Evolutionary conservation across 2,797 vertebrate species (phyloP).

Genomic region (Notoglanidium macrostoma): DNA sequence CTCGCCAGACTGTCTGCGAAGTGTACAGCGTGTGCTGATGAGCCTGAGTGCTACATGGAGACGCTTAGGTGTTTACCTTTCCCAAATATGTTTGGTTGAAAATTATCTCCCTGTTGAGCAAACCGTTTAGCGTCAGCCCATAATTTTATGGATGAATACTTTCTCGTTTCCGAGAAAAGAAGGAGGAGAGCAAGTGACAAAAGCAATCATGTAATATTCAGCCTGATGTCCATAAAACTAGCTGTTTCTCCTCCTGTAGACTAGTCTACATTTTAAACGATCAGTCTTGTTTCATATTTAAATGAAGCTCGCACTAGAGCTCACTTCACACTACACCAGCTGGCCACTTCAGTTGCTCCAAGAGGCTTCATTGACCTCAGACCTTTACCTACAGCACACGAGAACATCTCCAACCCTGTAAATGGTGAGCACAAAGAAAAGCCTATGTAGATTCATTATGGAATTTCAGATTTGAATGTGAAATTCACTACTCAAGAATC

Average conservation of each 20-base stretch:
- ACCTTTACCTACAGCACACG: slow-evolving; percentile 24
- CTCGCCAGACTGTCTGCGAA: slow-evolving; percentile 25
- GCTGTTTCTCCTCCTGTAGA: neutral
- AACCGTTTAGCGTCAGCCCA: slow-evolving; percentile 42
- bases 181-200: neutral
- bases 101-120: slow-evolving; percentile 40
- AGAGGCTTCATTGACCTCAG: slow-evolving; percentile 42
- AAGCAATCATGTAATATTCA: slow-evolving; percentile 21
- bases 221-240: slow-evolving; percentile 9
- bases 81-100: slow-evolving; percentile 47
- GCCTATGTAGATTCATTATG: slow-evolving; percentile 33
- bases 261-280: slow-evolving; percentile 20
- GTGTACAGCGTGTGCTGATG: slow-evolving; percentile 25
- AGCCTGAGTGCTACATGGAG: slow-evolving; percentile 8
- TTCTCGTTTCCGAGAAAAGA: neutral
- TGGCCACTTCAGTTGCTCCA: slow-evolving; percentile 50
- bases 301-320: slow-evolving; percentile 34
- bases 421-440: slow-evolving; percentile 26
- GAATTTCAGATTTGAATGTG: slow-evolving; percentile 40
- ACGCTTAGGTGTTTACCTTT: slow-evolving; percentile 43
- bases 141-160: slow-evolving; percentile 43
- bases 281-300: slow-evolving; percentile 37
- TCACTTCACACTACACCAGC: slow-evolving; percentile 47
- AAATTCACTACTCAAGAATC: slow-evolving; percentile 37
- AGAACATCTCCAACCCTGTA: slow-evolving; percentile 44